Conservation (phyloP, 2,888 invertebrate species). For the Rapana venosa region DNA sequence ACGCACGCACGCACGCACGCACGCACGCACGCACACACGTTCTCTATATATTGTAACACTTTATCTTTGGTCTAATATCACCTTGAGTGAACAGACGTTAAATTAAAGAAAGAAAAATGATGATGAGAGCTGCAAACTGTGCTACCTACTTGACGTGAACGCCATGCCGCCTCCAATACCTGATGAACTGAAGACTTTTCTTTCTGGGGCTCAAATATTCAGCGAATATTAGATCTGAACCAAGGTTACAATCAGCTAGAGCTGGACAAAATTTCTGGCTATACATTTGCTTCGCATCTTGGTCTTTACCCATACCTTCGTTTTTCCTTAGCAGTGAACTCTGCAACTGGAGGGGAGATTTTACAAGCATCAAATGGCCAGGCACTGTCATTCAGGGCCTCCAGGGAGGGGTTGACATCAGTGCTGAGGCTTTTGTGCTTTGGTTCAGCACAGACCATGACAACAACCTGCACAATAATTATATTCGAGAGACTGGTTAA, state of each 20-base stretch:
- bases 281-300: conserved; percentile 58
- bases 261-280: conserved; percentile 52
- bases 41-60: too few relatives aligned
- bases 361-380: conserved; percentile 44
- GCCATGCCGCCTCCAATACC: conserved; percentile 38
- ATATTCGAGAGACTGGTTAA: background rate
- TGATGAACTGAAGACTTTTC: conserved; percentile 51
- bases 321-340: conserved; percentile 53
- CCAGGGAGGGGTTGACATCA: background rate
- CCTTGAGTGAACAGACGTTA: too few relatives aligned
- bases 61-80: too few relatives aligned
- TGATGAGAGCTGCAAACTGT: background rate
- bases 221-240: conserved; percentile 58
- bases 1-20: too few relatives aligned
- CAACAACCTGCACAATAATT: background rate
- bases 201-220: conserved; percentile 52
- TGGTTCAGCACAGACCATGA: background rate
- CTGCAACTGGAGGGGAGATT: conserved; percentile 56
- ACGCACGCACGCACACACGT: too few relatives aligned
- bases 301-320: conserved; percentile 51
- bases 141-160: background rate
- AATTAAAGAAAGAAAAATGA: too few relatives aligned
- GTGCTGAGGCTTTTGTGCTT: background rate
- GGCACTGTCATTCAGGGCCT: background rate
- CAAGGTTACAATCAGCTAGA: conserved; percentile 45